These are phyloP conservation scores for Phragmatobia fuliginosa DNA, from an alignment of 2,888 invertebrate genomes.

Conservation along the genomic window DNA sequence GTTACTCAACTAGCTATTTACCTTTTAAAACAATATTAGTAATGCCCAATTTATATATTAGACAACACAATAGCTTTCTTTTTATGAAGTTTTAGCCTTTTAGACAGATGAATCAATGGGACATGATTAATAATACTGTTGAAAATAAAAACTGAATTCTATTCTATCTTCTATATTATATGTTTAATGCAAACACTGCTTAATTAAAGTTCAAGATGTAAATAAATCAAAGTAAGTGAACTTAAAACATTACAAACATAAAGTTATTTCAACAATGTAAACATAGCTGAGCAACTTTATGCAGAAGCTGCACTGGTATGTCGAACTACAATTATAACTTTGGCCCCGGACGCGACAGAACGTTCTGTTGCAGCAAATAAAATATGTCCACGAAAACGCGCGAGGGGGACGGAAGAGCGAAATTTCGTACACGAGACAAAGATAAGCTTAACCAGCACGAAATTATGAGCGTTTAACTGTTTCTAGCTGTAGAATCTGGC, in stretches of 20 bases:
- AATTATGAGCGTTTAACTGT: slow-evolving; percentile 87
- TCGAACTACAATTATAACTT: slow-evolving; percentile 86
- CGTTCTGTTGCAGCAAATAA: slow-evolving; percentile 83
- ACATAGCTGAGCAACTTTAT: slow-evolving; percentile 77
- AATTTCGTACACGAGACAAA: slow-evolving; percentile 86
- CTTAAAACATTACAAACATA: slow-evolving; percentile 79
- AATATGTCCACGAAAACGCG: slow-evolving; percentile 83
- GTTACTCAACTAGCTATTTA: slow-evolving; percentile 49
- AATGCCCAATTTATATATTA: neutral
- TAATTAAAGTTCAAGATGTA: slow-evolving; percentile 42
- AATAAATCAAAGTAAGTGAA: slow-evolving; percentile 61
- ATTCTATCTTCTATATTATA: slow-evolving; percentile 1
- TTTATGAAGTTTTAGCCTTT: neutral
- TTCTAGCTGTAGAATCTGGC: slow-evolving; percentile 87
- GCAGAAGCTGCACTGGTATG: slow-evolving; percentile 84
- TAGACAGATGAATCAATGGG: neutral
- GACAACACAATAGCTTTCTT: neutral
- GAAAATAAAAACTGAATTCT: neutral
- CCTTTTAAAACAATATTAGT: slow-evolving; percentile 1
- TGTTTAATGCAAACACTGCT: slow-evolving; percentile 29
- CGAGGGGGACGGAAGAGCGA: slow-evolving; percentile 78
- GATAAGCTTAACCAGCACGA: slow-evolving; percentile 87
- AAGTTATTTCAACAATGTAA: slow-evolving; percentile 83
- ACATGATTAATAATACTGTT: neutral
- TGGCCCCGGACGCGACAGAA: slow-evolving; percentile 79